Conservation (phyloP, 2,797 vertebrate genomes). For the Heterohyrax brucei region DNA sequence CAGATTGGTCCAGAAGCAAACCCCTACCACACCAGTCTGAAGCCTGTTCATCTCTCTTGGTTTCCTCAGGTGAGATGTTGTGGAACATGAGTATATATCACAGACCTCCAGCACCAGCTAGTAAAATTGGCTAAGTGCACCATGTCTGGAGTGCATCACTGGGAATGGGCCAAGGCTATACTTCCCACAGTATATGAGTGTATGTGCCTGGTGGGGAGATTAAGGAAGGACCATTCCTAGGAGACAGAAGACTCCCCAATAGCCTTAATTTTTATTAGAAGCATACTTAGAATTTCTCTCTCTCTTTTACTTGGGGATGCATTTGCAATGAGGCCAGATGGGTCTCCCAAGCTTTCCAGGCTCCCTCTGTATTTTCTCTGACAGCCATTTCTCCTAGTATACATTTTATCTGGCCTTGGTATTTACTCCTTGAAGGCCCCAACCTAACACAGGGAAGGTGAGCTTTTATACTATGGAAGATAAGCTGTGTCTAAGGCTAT, state of each 20-base stretch:
- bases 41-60: neutral
- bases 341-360: neutral
- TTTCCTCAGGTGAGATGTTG: neutral
- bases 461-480: neutral
- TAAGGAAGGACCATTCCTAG: neutral
- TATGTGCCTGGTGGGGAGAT: neutral
- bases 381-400: neutral
- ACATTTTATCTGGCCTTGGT: neutral
- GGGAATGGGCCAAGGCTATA: neutral
- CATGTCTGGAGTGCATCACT: neutral
- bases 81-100: neutral
- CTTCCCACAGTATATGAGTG: neutral
- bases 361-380: slow-evolving; percentile 5
- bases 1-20: neutral
- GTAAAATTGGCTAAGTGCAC: neutral
- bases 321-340: neutral
- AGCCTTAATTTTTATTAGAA: neutral
- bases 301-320: neutral
- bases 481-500: neutral
- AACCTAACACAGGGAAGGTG: neutral
- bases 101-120: neutral
- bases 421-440: slow-evolving; percentile 20
- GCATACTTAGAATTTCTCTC: neutral
- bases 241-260: neutral
- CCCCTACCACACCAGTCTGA: neutral